Percentiles rank a stretch among this genome's conserved stretches.
Evolutionary conservation across 2,888 invertebrate genomes (phyloP).

Genomic region (Stomorhina lunata): DNA sequence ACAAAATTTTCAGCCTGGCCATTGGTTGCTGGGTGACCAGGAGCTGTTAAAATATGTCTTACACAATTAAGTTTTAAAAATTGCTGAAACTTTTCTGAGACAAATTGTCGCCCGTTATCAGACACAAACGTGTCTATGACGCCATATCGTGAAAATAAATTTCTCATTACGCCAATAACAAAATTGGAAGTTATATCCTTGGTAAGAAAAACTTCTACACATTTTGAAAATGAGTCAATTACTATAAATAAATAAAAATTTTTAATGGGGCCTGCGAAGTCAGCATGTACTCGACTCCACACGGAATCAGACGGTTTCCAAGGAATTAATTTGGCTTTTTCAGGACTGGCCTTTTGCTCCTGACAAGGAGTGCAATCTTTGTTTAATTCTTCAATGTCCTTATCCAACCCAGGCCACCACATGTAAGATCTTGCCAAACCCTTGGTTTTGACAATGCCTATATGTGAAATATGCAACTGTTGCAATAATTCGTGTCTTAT

Average conservation of each 20-base stretch:
- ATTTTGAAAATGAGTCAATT: too few relatives aligned
- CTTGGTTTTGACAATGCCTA: not conserved
- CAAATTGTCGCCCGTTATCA: not conserved
- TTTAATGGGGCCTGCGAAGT: not conserved
- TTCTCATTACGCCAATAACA: not conserved
- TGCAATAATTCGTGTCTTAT: not conserved
- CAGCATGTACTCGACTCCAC: not conserved
- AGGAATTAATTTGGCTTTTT: not conserved
- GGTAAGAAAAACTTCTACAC: not conserved
- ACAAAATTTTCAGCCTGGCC: too few relatives aligned
- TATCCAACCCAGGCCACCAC: not conserved
- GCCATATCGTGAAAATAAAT: not conserved
- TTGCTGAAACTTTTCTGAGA: not conserved
- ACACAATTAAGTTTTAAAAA: too few relatives aligned
- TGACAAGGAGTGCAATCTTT: not conserved
- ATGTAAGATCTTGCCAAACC: not conserved
- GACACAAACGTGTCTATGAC: not conserved
- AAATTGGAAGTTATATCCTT: not conserved
- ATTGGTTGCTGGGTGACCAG: too few relatives aligned
- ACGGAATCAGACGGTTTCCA: not conserved
- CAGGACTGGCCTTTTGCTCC: not conserved
- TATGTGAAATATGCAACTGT: not conserved
- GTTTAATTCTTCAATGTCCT: not conserved
- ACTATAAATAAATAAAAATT: too few relatives aligned
- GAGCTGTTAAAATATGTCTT: too few relatives aligned